phyloP scores from a whole-genome alignment of 2,113 vertebrate genomes.

The Ictidomys tridecemlineatus region DNA sequence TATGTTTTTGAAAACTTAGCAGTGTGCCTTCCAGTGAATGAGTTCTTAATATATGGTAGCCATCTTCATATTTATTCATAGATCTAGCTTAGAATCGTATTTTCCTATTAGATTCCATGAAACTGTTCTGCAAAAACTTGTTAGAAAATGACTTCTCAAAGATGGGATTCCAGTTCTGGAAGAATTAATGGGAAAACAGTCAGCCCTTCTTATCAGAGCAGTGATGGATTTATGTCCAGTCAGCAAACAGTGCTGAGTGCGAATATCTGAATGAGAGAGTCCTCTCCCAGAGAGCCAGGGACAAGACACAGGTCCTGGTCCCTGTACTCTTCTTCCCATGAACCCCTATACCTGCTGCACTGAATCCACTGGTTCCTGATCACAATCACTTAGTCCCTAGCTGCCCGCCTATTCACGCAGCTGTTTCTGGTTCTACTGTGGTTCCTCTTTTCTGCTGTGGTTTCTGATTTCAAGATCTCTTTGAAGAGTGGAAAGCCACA shows the following conservation, averaged over 20 bases:
- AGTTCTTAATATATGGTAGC: not conserved
- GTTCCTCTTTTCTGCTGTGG: not conserved
- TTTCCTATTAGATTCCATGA: not conserved
- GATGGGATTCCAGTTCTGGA: not conserved
- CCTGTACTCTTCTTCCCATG: rapidly evolving
- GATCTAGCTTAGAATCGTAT: not conserved
- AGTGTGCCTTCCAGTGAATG: not conserved
- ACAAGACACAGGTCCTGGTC: not conserved
- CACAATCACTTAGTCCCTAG: not conserved
- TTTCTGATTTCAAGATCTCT: not conserved
- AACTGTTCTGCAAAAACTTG: not conserved
- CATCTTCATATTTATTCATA: not conserved
- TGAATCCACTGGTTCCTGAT: not conserved
- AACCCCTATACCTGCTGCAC: too few species aligned
- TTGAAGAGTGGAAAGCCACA: not conserved
- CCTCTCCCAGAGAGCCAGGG: too few species aligned
- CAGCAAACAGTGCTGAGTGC: too few species aligned
- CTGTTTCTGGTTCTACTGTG: not conserved
- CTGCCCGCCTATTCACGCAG: not conserved
- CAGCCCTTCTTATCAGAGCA: not conserved
- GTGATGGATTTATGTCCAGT: not conserved
- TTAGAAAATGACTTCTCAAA: not conserved
- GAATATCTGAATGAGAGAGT: not conserved
- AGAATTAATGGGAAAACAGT: not conserved
- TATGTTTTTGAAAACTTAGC: not conserved